These are phyloP conservation scores for Rhynchotus rufescens DNA, from an alignment of 2,797 vertebrate genomes.

Conservation along the genomic window DNA sequence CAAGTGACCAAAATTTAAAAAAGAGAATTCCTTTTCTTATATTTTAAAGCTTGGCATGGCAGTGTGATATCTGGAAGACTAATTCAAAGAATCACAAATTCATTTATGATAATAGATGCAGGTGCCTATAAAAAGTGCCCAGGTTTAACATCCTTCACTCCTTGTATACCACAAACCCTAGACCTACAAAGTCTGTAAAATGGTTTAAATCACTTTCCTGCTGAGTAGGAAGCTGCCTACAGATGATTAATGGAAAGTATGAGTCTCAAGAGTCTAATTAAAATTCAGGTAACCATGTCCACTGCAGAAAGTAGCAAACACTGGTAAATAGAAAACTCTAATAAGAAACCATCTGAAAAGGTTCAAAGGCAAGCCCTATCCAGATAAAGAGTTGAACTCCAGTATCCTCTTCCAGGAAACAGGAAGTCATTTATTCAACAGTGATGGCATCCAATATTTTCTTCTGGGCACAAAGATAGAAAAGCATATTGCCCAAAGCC, in stretches of 20 bases:
- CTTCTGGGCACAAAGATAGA: not conserved
- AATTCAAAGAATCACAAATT: not conserved
- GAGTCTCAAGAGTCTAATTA: not conserved
- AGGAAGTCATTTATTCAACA: not conserved
- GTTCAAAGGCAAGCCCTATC: not conserved
- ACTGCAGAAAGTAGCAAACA: not conserved
- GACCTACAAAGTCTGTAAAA: not conserved
- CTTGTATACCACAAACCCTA: not conserved
- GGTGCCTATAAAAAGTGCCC: not conserved
- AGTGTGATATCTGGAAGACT: not conserved
- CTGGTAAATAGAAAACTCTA: not conserved
- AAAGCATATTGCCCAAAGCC: not conserved
- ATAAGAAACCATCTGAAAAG: not conserved
- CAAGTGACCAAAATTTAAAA: not conserved
- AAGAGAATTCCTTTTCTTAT: not conserved
- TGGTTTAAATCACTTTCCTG: not conserved
- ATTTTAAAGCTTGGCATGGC: not conserved
- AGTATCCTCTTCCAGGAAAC: not conserved
- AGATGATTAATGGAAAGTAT: not conserved
- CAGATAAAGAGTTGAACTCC: not conserved
- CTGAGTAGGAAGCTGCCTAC: not conserved
- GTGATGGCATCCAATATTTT: not conserved
- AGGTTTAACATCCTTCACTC: not conserved
- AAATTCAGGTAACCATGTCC: not conserved
- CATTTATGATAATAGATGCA: not conserved